Conservation (phyloP, 2,113 vertebrate species). For the Pelvicachromis taeniatus region DNA sequence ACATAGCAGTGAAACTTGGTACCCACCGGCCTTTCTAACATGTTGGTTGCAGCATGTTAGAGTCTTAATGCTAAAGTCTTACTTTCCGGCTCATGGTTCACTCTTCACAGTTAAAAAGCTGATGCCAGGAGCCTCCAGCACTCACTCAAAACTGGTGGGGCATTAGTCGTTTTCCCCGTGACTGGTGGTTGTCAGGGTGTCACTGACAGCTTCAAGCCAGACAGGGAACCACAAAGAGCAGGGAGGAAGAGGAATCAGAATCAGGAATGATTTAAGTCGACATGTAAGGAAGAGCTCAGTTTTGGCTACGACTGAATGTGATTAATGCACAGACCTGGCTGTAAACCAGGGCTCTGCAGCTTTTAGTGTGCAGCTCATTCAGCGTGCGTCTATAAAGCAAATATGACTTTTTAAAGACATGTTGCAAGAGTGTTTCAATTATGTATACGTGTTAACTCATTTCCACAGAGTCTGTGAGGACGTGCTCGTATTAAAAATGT, state of each 20-base stretch:
- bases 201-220: background rate
- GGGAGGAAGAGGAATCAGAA: background rate
- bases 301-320: background rate
- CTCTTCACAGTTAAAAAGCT: background rate
- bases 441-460: background rate
- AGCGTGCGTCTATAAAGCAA: background rate
- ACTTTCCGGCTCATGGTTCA: background rate
- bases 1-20: background rate
- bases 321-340: background rate
- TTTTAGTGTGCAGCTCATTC: background rate
- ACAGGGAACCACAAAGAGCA: rapidly evolving
- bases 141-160: background rate
- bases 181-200: too few species aligned
- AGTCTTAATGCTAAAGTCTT: too few species aligned
- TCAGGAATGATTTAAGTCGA: background rate
- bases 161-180: background rate
- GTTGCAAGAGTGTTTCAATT: background rate
- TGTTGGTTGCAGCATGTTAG: background rate
- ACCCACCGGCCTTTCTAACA: background rate
- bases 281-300: background rate
- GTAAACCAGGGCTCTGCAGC: background rate
- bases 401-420: background rate
- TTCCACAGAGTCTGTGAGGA: background rate
- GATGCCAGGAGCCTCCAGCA: background rate
- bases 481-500: background rate